These are phyloP conservation scores for Rhabdornis inornatus DNA, from an alignment of 2,113 vertebrate genomes.

Conservation along the genomic window DNA sequence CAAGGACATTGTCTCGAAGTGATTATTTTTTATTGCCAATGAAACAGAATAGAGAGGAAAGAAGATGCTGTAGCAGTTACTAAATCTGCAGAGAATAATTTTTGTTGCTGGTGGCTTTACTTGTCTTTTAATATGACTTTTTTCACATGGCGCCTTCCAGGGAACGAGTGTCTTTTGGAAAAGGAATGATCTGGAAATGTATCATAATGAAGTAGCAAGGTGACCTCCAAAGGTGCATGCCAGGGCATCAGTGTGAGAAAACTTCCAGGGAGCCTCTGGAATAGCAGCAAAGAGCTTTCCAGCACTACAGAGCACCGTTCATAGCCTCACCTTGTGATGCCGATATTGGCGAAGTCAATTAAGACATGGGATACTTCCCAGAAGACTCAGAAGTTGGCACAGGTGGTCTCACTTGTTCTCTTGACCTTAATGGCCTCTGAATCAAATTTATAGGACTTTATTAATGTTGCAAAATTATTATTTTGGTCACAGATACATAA, in stretches of 20 bases:
- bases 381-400: not conserved
- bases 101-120: slow-evolving; percentile 43
- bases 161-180: slow-evolving; percentile 27
- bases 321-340: not conserved
- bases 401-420: not conserved
- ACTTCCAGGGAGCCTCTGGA: slow-evolving; percentile 9
- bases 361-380: not conserved
- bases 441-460: not conserved
- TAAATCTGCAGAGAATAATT: slow-evolving; percentile 42
- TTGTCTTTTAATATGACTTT: slow-evolving; percentile 39
- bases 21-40: slow-evolving; percentile 64
- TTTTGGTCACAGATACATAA: not conserved
- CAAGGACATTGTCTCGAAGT: slow-evolving; percentile 37
- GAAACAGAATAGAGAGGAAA: slow-evolving; percentile 29
- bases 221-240: slow-evolving; percentile 4
- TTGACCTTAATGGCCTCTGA: not conserved
- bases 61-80: slow-evolving; percentile 45
- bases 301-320: not conserved
- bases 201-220: slow-evolving; percentile 26
- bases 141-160: slow-evolving; percentile 28
- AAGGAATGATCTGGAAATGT: slow-evolving; percentile 43
- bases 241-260: slow-evolving; percentile 34
- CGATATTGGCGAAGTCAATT: not conserved
- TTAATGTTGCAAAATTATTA: not conserved
- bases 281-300: not conserved